These are phyloP conservation scores for Anseranas semipalmata DNA, from an alignment of 2,113 vertebrate genomes.

Conservation along the genomic window DNA sequence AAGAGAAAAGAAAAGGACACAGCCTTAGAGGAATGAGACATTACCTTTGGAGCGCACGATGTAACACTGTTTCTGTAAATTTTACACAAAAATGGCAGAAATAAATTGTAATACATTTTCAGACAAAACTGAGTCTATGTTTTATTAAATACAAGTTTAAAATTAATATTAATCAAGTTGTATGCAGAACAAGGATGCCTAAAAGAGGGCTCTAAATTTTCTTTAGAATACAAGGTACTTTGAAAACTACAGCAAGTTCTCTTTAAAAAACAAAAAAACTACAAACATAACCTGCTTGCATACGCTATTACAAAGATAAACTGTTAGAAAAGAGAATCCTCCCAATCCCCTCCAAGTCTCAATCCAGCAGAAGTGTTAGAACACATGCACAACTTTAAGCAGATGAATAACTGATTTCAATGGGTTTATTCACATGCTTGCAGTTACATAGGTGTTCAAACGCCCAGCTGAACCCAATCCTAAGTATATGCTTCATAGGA, in stretches of 20 bases:
- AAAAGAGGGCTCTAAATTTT: slow-evolving; percentile 84
- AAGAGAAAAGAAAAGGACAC: slow-evolving; percentile 79
- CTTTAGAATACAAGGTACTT: slow-evolving; percentile 66
- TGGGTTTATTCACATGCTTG: neutral
- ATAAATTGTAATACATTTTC: slow-evolving; percentile 99
- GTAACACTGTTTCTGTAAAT: slow-evolving; percentile 99
- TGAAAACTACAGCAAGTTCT: slow-evolving; percentile 33
- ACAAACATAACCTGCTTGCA: neutral
- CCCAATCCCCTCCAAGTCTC: neutral
- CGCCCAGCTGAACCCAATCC: neutral
- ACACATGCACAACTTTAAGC: neutral
- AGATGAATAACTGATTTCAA: neutral
- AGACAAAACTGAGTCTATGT: slow-evolving; percentile 86
- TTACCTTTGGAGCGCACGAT: slow-evolving; percentile 99
- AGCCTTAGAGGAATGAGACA: slow-evolving; percentile 97
- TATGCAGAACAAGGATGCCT: slow-evolving; percentile 80
- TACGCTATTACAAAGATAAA: neutral
- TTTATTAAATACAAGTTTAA: slow-evolving; percentile 78
- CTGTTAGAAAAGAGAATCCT: neutral
- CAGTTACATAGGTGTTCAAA: neutral
- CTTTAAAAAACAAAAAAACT: neutral
- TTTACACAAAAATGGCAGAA: slow-evolving; percentile 99
- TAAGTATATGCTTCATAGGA: neutral
- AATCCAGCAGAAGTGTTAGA: neutral
- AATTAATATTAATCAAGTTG: slow-evolving; percentile 74